These are phyloP conservation scores for Denticeps clupeoides DNA, from an alignment of 2,797 vertebrate genomes.

Conservation along the genomic window DNA sequence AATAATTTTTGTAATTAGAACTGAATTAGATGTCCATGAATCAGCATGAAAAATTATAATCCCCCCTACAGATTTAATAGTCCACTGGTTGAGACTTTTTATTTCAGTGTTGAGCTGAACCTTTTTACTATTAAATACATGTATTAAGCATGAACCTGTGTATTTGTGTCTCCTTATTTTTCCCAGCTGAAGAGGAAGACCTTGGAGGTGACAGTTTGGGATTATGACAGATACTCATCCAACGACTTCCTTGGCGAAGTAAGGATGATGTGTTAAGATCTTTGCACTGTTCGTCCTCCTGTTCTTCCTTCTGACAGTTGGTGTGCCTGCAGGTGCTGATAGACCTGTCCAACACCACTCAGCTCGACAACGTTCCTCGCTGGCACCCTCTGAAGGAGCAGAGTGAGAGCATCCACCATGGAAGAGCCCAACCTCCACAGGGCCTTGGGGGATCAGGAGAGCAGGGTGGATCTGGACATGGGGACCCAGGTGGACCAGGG, in stretches of 20 bases:
- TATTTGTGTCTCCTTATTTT: too few relatives aligned
- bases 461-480: slow-evolving; percentile 32
- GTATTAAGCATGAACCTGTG: too few relatives aligned
- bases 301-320: not conserved
- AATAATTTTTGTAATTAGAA: not conserved
- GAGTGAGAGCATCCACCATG: slow-evolving; percentile 84
- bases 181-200: slow-evolving; percentile 95
- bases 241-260: slow-evolving; percentile 98
- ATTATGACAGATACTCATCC: slow-evolving; percentile 94
- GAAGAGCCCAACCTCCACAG: slow-evolving; percentile 70
- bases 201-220: slow-evolving; percentile 96
- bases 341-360: slow-evolving; percentile 79
- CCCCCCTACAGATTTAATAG: too few relatives aligned
- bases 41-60: too few relatives aligned
- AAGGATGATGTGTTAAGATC: slow-evolving; percentile 36
- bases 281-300: too few relatives aligned
- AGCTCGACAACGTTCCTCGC: slow-evolving; percentile 86
- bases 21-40: not conserved
- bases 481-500: slow-evolving; percentile 30
- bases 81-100: too few relatives aligned
- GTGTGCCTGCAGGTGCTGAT: slow-evolving; percentile 74
- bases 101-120: too few relatives aligned
- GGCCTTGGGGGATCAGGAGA: slow-evolving; percentile 41
- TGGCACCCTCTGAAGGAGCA: slow-evolving; percentile 93
- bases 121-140: too few relatives aligned